Conservation (phyloP, 2,113 vertebrate species). For the Numenius arquata region DNA sequence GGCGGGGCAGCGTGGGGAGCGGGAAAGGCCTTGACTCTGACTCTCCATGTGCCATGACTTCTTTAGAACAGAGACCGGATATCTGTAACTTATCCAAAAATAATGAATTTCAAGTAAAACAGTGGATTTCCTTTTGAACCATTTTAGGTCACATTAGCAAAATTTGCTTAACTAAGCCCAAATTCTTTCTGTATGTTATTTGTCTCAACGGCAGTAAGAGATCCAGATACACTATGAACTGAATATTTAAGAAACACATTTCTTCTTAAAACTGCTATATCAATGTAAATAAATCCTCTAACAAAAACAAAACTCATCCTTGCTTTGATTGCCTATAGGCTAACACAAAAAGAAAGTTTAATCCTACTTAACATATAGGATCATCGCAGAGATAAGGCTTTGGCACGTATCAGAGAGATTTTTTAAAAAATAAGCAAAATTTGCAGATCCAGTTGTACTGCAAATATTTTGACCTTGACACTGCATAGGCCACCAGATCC, state of each 20-base stretch:
- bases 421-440: neutral
- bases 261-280: neutral
- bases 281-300: neutral
- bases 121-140: neutral
- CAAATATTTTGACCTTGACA: neutral
- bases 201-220: neutral
- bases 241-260: neutral
- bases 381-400: neutral
- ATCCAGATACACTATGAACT: neutral
- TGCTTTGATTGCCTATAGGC: neutral
- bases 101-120: neutral
- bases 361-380: neutral
- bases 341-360: neutral
- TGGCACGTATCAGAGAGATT: neutral
- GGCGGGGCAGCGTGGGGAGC: fast-evolving
- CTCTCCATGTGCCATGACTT: neutral
- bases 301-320: neutral
- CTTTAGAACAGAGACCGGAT: neutral
- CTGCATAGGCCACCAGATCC: neutral
- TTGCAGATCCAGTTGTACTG: neutral
- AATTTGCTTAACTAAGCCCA: neutral
- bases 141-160: neutral
- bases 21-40: neutral
- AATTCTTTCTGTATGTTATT: neutral
- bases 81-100: neutral